phyloP scores from a whole-genome alignment of 2,888 invertebrate genomes.

The Cryptus armator region DNA sequence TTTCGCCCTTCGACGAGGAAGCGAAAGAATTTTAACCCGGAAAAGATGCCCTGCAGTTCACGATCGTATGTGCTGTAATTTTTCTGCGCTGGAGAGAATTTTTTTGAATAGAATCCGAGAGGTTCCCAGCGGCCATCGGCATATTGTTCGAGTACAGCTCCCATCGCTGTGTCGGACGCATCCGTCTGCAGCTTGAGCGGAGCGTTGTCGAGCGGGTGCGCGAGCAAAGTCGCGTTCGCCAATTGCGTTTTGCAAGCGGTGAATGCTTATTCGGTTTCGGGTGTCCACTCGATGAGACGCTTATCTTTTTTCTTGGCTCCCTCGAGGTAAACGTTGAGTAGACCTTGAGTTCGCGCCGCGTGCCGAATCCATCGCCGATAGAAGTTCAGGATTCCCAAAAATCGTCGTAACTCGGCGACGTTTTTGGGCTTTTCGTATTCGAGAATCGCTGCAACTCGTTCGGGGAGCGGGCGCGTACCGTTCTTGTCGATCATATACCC shows the following conservation, averaged over 20 bases:
- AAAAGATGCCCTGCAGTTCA: constrained; percentile 19
- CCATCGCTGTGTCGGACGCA: constrained; percentile 2
- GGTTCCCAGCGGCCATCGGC: neutral
- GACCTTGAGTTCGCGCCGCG: neutral
- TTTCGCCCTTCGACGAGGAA: constrained; percentile 20
- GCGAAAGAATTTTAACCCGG: constrained; percentile 18
- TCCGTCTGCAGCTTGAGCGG: constrained; percentile 8
- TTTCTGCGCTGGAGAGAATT: neutral
- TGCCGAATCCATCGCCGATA: constrained; percentile 16
- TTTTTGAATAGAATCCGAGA: constrained; percentile 1
- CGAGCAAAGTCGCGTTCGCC: constrained; percentile 36
- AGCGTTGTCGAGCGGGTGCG: constrained; percentile 43
- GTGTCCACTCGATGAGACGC: constrained; percentile 50
- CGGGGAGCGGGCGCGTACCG: constrained; percentile 37
- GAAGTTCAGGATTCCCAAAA: constrained; percentile 30
- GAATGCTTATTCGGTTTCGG: constrained; percentile 42
- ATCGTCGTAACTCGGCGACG: constrained; percentile 20
- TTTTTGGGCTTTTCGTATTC: constrained; percentile 26
- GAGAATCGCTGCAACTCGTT: constrained; percentile 44
- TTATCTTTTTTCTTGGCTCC: constrained; percentile 41
- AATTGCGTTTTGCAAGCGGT: constrained; percentile 45
- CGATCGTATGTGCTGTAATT: constrained; percentile 36
- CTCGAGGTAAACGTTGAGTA: constrained; percentile 3
- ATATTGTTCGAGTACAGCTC: neutral
- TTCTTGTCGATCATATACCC: constrained; percentile 35